phyloP scores from a whole-genome alignment of 2,113 vertebrate genomes.

The Macroglossus sobrinus region DNA sequence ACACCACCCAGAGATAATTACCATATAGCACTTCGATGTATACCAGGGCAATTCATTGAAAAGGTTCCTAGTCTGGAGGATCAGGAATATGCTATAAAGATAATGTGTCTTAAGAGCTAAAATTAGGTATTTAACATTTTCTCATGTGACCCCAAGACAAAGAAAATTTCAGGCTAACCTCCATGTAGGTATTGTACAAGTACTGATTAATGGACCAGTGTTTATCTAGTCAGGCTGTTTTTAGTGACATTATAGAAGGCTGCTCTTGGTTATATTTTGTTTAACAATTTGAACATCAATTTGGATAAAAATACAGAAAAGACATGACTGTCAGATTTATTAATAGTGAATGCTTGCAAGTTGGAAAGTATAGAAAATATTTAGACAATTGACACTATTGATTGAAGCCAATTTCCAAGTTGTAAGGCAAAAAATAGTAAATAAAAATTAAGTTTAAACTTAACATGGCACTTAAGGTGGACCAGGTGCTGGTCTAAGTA shows the following conservation, averaged over 20 bases:
- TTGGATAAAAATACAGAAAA: background rate
- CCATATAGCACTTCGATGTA: background rate
- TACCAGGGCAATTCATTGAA: background rate
- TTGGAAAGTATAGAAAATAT: background rate
- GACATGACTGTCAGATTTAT: background rate
- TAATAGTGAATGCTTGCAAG: background rate
- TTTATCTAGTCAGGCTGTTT: background rate
- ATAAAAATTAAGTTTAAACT: slow-evolving; percentile 1
- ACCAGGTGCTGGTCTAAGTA: background rate
- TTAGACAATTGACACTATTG: background rate
- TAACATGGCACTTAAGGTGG: background rate
- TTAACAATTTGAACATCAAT: background rate
- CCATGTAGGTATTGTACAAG: background rate
- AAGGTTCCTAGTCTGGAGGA: background rate
- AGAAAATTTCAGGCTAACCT: background rate
- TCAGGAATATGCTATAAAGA: background rate
- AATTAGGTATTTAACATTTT: slow-evolving; percentile 20
- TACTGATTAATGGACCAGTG: background rate
- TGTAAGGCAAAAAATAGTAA: background rate
- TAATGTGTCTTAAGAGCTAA: background rate
- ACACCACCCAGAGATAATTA: background rate
- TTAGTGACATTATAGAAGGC: background rate
- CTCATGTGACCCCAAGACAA: background rate
- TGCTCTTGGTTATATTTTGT: slow-evolving; percentile 7
- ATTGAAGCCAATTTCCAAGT: background rate